phyloP scores from a whole-genome alignment of 2,113 vertebrate species.

The Gymnogyps californianus region DNA sequence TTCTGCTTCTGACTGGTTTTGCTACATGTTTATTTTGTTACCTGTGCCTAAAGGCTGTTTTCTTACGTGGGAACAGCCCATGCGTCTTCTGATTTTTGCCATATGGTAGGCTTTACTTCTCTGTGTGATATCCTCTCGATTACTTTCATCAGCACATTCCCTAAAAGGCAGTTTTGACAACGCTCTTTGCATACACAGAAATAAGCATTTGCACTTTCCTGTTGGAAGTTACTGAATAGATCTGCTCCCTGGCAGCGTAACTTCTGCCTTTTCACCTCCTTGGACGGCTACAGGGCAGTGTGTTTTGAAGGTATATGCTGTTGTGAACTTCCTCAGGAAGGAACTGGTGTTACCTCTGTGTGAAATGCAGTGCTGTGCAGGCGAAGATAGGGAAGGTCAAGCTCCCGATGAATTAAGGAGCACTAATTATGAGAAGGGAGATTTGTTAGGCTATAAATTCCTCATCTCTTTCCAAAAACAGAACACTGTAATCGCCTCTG shows the following conservation, averaged over 20 bases:
- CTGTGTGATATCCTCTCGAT: background rate
- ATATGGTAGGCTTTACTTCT: background rate
- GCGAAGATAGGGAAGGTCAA: background rate
- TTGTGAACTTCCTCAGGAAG: background rate
- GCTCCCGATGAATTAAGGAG: background rate
- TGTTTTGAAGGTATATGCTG: background rate
- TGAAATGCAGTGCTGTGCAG: background rate
- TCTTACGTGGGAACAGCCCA: background rate
- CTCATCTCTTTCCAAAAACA: background rate
- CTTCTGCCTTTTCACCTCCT: background rate
- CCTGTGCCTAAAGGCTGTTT: background rate
- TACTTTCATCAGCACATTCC: background rate
- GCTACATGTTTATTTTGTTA: background rate
- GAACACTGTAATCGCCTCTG: background rate
- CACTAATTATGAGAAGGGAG: background rate
- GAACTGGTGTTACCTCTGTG: background rate
- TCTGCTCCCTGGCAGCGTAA: background rate
- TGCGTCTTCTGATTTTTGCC: background rate
- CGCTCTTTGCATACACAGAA: background rate
- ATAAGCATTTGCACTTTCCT: background rate
- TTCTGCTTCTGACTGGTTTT: background rate
- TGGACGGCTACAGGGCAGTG: no score
- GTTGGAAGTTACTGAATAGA: background rate
- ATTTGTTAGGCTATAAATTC: background rate
- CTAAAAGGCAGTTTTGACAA: background rate